These are phyloP conservation scores for Anthoscopus minutus DNA, from an alignment of 2,113 vertebrate genomes.

Conservation along the genomic window DNA sequence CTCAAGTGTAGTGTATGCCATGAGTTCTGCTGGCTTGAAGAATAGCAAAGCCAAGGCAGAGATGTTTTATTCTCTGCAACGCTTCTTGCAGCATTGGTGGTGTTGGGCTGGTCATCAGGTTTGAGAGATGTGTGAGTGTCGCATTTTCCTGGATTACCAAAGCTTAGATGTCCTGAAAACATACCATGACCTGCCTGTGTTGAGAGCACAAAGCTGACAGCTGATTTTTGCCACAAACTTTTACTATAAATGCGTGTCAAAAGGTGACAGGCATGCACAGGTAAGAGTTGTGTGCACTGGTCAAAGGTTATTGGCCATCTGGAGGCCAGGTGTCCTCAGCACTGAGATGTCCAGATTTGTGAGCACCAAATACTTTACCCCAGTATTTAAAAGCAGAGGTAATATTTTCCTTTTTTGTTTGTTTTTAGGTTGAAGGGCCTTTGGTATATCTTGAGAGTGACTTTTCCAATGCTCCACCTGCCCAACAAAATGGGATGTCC, in stretches of 20 bases:
- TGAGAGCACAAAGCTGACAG: background rate
- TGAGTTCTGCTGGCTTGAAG: background rate
- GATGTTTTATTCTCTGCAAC: accelerated
- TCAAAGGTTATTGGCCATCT: background rate
- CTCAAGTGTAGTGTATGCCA: background rate
- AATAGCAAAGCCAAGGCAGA: background rate
- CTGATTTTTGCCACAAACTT: background rate
- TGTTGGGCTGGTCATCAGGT: background rate
- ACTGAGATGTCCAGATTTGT: background rate
- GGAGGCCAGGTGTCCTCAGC: background rate
- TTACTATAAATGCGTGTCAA: background rate
- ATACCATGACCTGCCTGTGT: accelerated
- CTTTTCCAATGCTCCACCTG: background rate
- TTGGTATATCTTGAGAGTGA: background rate
- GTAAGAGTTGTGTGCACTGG: background rate
- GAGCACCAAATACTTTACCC: background rate
- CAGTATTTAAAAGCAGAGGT: background rate
- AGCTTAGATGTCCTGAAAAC: background rate
- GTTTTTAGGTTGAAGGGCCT: background rate
- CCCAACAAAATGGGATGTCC: background rate
- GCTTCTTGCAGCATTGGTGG: background rate
- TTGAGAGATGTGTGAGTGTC: background rate
- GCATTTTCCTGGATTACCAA: background rate
- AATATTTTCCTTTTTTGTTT: background rate
- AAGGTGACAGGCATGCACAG: background rate